Evolutionary conservation across 2,797 vertebrate species (phyloP).

Genomic region (Helarctos malayanus): DNA sequence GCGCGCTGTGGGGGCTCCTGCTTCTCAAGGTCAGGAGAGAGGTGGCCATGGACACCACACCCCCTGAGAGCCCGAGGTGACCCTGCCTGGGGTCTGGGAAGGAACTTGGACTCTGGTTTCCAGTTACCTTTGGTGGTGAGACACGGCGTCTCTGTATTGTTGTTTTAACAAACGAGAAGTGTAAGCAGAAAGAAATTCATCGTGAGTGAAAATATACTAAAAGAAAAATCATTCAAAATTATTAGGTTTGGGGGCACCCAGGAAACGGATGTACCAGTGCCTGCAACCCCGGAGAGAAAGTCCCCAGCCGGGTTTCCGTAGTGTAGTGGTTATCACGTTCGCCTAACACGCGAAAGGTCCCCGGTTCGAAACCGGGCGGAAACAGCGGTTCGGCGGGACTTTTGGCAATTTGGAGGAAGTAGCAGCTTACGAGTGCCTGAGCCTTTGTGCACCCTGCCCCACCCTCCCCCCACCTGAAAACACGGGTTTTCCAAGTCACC

Average conservation of each 20-base stretch:
- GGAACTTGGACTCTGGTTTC: background rate
- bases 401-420: background rate
- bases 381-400: background rate
- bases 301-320: background rate
- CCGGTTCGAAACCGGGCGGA: constrained; percentile 84
- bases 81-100: background rate
- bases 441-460: background rate
- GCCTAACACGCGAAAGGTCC: constrained; percentile 81
- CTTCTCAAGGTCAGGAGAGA: background rate
- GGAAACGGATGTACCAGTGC: background rate
- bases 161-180: background rate
- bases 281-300: background rate
- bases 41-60: background rate
- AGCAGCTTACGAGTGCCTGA: background rate
- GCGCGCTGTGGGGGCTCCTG: background rate
- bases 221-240: background rate
- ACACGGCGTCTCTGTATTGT: too few relatives aligned
- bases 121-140: background rate
- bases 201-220: background rate
- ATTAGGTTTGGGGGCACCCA: too few relatives aligned
- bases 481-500: background rate
- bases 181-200: background rate
- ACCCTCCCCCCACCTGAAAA: background rate
- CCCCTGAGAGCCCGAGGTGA: background rate
- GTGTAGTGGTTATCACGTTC: constrained; percentile 81